Conservation (phyloP, 2,888 invertebrate genomes). For the Drosophila yooni region DNA sequence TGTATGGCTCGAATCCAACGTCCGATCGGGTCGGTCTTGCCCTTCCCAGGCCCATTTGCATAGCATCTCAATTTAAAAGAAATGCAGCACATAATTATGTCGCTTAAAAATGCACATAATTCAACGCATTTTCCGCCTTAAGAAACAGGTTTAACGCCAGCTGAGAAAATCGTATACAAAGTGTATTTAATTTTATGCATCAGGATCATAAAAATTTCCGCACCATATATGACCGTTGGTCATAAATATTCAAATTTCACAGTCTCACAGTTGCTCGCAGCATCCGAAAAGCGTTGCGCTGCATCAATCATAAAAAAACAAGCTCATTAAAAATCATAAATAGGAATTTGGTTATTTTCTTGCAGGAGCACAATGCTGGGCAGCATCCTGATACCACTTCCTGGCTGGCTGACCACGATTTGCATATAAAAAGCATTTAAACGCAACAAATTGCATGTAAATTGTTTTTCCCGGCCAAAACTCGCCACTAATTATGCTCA, state of each 20-base stretch:
- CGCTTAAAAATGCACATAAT: constrained; percentile 45
- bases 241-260: constrained; percentile 83
- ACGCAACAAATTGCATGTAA: constrained; percentile 78
- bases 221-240: constrained; percentile 84
- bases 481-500: constrained; percentile 81
- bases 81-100: constrained; percentile 57
- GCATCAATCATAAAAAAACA: constrained; percentile 76
- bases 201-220: constrained; percentile 82
- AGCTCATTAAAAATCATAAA: constrained; percentile 74
- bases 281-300: constrained; percentile 46
- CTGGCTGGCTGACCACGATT: constrained; percentile 70
- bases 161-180: constrained; percentile 34
- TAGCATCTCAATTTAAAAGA: constrained; percentile 52
- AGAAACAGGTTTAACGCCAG: constrained; percentile 65
- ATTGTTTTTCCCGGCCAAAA: constrained; percentile 64
- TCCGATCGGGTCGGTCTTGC: background rate
- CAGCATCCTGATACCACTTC: constrained; percentile 42
- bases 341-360: constrained; percentile 57
- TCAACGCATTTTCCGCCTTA: constrained; percentile 60
- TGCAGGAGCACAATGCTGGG: constrained; percentile 32
- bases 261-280: constrained; percentile 30
- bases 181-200: constrained; percentile 59
- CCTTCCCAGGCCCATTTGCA: constrained; percentile 62
- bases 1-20: background rate
- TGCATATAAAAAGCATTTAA: constrained; percentile 82